phyloP scores from a whole-genome alignment of 2,888 invertebrate species.

The Pristionchus entomophagus region DNA sequence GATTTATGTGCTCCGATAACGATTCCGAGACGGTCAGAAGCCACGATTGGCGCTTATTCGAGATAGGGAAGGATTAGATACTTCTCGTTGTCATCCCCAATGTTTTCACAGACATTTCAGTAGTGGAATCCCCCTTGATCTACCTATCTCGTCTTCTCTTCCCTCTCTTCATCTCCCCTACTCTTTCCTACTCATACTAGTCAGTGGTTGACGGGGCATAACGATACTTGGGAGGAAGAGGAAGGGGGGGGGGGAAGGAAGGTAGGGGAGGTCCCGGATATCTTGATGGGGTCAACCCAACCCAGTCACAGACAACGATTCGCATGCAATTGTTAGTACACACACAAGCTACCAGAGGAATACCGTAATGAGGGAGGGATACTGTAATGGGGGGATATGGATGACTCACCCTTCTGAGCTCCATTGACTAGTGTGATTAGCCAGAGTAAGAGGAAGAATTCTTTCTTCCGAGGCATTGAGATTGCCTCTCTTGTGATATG shows the following conservation, averaged over 20 bases:
- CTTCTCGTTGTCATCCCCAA: neutral
- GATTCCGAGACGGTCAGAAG: neutral
- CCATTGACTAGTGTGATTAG: conserved; percentile 7
- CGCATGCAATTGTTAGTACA: conserved; percentile 12
- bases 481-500: neutral
- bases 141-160: conserved; percentile 7
- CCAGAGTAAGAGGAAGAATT: conserved; percentile 14
- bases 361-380: neutral
- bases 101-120: neutral
- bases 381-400: neutral
- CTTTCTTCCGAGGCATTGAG: conserved; percentile 32
- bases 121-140: conserved; percentile 27
- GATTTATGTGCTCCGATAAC: conserved; percentile 1
- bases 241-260: neutral
- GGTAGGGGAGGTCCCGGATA: neutral
- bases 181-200: neutral
- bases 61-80: too few species aligned
- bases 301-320: neutral
- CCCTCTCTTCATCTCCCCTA: conserved; percentile 29
- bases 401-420: conserved; percentile 3
- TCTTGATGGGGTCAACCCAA: conserved; percentile 30
- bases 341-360: conserved; percentile 9
- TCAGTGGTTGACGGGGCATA: conserved; percentile 36
- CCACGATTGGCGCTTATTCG: neutral
- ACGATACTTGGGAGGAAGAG: neutral